Evolutionary conservation across 2,113 vertebrate genomes (phyloP).

Genomic region (Scartelaos histophorus): DNA sequence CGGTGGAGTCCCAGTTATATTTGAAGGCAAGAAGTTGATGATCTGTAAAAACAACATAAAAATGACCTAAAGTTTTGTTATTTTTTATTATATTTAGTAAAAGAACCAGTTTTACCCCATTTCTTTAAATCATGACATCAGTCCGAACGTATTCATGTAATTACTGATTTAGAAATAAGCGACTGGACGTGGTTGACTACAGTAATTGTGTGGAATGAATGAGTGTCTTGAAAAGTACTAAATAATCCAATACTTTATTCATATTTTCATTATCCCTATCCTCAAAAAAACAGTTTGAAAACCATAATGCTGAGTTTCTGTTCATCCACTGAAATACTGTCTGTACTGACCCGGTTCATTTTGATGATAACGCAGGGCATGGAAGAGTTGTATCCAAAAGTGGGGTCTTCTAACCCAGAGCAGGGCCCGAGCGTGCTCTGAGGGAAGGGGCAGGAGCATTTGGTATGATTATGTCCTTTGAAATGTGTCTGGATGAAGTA

Average conservation of each 20-base stretch:
- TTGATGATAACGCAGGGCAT: conserved; percentile 88
- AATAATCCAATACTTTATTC: neutral
- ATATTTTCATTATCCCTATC: neutral
- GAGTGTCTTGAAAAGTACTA: neutral
- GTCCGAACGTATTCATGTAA: too few relatives aligned
- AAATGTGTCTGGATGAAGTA: conserved; percentile 82
- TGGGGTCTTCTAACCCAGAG: conserved; percentile 79
- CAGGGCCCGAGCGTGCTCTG: conserved; percentile 83
- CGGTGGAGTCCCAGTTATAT: conserved; percentile 63
- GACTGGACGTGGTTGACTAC: too few relatives aligned
- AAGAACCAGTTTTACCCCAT: neutral
- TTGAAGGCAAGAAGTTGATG: conserved; percentile 81
- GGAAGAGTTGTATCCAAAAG: conserved; percentile 83
- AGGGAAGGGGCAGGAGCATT: conserved; percentile 83
- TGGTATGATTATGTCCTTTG: conserved; percentile 77
- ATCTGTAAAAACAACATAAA: conserved; percentile 71
- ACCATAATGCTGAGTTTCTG: neutral
- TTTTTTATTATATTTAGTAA: neutral
- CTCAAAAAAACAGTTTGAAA: neutral
- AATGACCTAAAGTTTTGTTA: neutral
- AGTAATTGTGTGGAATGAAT: too few relatives aligned
- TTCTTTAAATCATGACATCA: too few relatives aligned
- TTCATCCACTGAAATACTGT: neutral
- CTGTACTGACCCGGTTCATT: conserved; percentile 86
- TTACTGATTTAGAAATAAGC: too few relatives aligned